Evolutionary conservation across 1,140 invertebrate genomes (phyloP).

Genomic region (Spodoptera frugiperda): DNA sequence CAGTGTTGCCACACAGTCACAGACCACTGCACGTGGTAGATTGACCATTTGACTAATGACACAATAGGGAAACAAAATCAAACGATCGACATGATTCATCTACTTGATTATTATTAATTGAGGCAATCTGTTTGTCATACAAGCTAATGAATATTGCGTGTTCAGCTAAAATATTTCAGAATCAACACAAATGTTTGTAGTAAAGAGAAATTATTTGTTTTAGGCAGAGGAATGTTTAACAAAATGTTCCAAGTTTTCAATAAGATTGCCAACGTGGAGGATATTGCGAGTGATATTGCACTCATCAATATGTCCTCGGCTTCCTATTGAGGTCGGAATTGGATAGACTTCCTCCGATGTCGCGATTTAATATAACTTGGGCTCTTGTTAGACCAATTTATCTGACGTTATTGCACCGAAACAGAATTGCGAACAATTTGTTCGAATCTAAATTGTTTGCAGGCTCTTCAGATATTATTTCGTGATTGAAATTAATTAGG

Average conservation of each 20-base stretch:
- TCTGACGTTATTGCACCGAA: slow-evolving; percentile 15
- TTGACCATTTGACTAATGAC: slow-evolving; percentile 55
- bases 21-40: not conserved
- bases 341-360: slow-evolving; percentile 54
- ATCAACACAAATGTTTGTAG: slow-evolving; percentile 13
- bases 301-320: slow-evolving; percentile 49
- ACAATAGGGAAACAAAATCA: slow-evolving; percentile 54
- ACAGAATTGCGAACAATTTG: slow-evolving; percentile 7
- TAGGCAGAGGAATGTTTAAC: not conserved
- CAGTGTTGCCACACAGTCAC: slow-evolving; percentile 29
- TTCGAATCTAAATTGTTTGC: not conserved
- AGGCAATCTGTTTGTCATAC: slow-evolving; percentile 51
- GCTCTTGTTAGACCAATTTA: slow-evolving; percentile 30
- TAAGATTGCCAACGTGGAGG: slow-evolving; percentile 23
- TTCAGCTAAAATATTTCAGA: slow-evolving; percentile 7
- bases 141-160: slow-evolving; percentile 57
- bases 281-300: slow-evolving; percentile 53
- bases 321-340: slow-evolving; percentile 62
- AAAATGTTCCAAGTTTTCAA: not conserved
- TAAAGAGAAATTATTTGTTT: not conserved
- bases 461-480: not conserved
- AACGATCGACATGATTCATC: slow-evolving; percentile 58
- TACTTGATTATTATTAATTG: slow-evolving; percentile 43
- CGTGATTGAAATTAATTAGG: slow-evolving; percentile 3
- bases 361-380: slow-evolving; percentile 39